phyloP scores from a whole-genome alignment of 1,140 invertebrate genomes.

The Sesamia nonagrioides region DNA sequence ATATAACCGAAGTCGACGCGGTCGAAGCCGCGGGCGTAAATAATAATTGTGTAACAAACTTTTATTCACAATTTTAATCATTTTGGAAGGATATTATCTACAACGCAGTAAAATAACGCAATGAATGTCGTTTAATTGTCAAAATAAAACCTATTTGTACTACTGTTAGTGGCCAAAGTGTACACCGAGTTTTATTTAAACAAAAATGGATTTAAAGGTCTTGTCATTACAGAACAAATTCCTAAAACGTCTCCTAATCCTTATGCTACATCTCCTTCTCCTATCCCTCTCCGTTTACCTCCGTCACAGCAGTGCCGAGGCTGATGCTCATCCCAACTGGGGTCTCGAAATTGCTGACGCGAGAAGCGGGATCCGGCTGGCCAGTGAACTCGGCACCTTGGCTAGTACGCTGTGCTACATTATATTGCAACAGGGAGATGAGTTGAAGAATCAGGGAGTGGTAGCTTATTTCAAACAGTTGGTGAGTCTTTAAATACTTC shows the following conservation, averaged over 20 bases:
- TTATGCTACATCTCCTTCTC: slow-evolving; percentile 95
- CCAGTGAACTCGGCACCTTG: slow-evolving; percentile 95
- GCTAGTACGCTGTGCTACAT: slow-evolving; percentile 95
- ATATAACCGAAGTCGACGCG: no score
- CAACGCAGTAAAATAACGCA: no score
- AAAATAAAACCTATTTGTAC: no score
- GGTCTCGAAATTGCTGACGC: slow-evolving; percentile 76
- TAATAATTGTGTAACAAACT: no score
- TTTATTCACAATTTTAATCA: no score
- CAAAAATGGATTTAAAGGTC: not conserved
- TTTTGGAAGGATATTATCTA: no score
- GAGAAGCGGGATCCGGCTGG: slow-evolving; percentile 89
- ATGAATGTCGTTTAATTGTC: no score
- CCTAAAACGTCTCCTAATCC: slow-evolving; percentile 95
- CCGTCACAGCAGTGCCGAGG: slow-evolving; percentile 90
- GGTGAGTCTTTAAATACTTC: slow-evolving; percentile 91
- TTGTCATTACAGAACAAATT: slow-evolving; percentile 93
- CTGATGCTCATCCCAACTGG: slow-evolving; percentile 78
- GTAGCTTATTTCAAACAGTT: slow-evolving; percentile 96
- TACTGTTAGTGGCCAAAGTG: no score
- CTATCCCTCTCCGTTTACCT: slow-evolving; percentile 97
- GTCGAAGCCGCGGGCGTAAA: no score
- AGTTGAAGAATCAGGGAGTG: slow-evolving; percentile 97
- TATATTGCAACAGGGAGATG: slow-evolving; percentile 96
- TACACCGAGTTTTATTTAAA: no score